Evolutionary conservation across 2,888 invertebrate species (phyloP).

Genomic region (Archips xylosteana): DNA sequence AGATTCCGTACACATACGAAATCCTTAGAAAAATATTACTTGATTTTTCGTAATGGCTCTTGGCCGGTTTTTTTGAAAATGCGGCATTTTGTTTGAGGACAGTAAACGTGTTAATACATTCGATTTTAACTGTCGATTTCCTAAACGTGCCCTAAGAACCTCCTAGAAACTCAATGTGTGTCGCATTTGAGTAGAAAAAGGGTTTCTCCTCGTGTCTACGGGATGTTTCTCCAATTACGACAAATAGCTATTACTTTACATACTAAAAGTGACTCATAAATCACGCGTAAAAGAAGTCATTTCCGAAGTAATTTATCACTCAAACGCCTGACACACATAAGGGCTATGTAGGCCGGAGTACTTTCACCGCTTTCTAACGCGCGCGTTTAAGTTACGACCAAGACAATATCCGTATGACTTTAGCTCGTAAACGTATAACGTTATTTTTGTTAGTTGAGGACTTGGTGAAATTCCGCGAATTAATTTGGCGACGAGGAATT

Average conservation of each 20-base stretch:
- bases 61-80: no score
- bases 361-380: conserved; percentile 41
- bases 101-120: no score
- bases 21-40: no score
- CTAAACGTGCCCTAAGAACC: no score
- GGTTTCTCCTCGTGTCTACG: not conserved
- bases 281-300: conserved; percentile 38
- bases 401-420: conserved; percentile 26
- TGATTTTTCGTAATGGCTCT: no score
- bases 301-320: conserved; percentile 40
- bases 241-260: conserved; percentile 33
- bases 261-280: conserved; percentile 40
- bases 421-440: not conserved
- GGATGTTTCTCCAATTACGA: conserved; percentile 20
- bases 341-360: conserved; percentile 32
- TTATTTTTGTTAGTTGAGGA: not conserved
- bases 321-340: conserved; percentile 35
- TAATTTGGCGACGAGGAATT: conserved; percentile 2
- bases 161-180: no score
- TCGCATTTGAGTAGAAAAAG: not conserved
- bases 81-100: no score
- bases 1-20: no score
- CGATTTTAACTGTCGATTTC: no score
- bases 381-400: conserved; percentile 16
- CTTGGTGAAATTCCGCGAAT: not conserved